Evolutionary conservation across 2,888 invertebrate genomes (phyloP), one percentile per base, ranked within the genome.

Genomic region (Sympetrum striolatum): DNA sequence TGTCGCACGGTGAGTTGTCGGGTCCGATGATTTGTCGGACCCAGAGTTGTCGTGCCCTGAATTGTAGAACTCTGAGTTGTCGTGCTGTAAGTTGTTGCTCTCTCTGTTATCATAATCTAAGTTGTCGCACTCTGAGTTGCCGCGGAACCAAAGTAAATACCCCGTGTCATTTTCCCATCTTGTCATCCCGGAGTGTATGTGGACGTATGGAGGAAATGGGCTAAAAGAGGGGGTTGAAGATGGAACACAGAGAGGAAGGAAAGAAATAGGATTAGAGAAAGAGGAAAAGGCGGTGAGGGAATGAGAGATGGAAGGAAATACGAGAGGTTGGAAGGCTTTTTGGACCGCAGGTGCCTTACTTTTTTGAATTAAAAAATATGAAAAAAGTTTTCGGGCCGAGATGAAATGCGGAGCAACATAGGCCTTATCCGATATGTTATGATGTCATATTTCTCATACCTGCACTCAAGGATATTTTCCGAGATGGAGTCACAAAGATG

Each of bases 321-420:
- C 25, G 35, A 18, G 2, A 35, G 35, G 53, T 8, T 2, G 82
- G n/a, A 82, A 82, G 82, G 14, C 53, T 58, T 39, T 58, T 58
- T 31, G 58, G 82, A 86, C 60, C 60, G 37, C 86, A 86, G 86
- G 86, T 86, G 86, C 86, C 86, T 82, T 86, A 86, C 86, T 86
- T 86, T n/a, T 86, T 86, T 60, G 86, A 86, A 86, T 86, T 86
- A 86, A 86, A 86, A 86, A 86, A 86, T 64, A 39, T 31, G 86
- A 37, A 86, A 86, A 82, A 86, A 64, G 60, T 58, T 58, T 82
- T 35, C 22, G 58, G 60, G 22, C 58, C n/a, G 60, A 86, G 86
- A 86, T 82, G 82, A 82, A 82, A 82, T 86, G 60, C 64, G 86
- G 86, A 60, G 35, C 86, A 86, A 60, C 86, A 86, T 86, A 86